Evolutionary conservation across 2,888 invertebrate species (phyloP).

Genomic region (Drosophila basisetae): DNA sequence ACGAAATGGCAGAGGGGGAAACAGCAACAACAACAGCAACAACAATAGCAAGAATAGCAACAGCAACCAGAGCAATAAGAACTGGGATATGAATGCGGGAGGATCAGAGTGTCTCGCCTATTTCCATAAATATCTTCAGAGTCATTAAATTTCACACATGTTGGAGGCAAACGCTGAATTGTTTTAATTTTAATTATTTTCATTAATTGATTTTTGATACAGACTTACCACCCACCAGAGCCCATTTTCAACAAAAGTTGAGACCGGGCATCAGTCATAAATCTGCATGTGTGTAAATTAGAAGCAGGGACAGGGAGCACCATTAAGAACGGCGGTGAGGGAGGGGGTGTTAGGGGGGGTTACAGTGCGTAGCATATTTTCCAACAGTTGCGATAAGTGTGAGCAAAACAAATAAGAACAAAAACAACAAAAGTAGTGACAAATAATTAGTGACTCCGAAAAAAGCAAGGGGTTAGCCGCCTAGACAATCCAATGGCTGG

Average conservation of each 20-base stretch:
- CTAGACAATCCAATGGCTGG: conserved; percentile 40
- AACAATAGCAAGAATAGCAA: conserved; percentile 14
- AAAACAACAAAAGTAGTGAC: conserved; percentile 21
- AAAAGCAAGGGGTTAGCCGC: conserved; percentile 59
- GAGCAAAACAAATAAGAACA: conserved; percentile 13
- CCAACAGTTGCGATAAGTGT: conserved; percentile 34
- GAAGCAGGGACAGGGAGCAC: not conserved
- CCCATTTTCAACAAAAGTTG: conserved; percentile 8
- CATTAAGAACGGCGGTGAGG: not conserved
- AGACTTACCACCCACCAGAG: conserved; percentile 6
- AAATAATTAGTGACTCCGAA: conserved; percentile 60
- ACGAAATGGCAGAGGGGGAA: conserved; percentile 56
- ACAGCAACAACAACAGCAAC: conserved; percentile 14
- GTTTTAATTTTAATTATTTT: conserved; percentile 82
- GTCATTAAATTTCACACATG: conserved; percentile 83
- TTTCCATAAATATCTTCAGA: conserved; percentile 83
- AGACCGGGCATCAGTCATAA: conserved; percentile 47
- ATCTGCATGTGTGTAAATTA: conserved; percentile 63
- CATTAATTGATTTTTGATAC: conserved; percentile 84
- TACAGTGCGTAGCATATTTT: conserved; percentile 8
- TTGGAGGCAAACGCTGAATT: conserved; percentile 68
- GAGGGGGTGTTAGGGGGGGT: not conserved
- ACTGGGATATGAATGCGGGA: conserved; percentile 29
- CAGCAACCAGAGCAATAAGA: conserved; percentile 23
- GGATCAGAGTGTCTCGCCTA: conserved; percentile 32